Conservation (phyloP, 2,888 invertebrate species). For the Drosophila cyrtoloma region DNA sequence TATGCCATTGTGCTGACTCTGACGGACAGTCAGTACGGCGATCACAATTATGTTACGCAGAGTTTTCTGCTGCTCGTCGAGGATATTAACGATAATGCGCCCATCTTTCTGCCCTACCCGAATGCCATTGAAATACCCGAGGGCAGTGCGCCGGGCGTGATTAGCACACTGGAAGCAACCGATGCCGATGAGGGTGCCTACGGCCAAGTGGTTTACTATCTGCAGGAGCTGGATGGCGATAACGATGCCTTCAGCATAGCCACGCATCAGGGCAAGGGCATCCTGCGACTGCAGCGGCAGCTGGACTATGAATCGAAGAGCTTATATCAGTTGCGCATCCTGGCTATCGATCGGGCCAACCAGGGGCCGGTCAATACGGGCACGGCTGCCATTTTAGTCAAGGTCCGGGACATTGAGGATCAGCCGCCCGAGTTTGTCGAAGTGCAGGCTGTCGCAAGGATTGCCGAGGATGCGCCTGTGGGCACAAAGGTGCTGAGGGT, state of each 20-base stretch:
- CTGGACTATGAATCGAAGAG: conserved; percentile 95
- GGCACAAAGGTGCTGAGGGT: conserved; percentile 95
- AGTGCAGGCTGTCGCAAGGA: conserved; percentile 94
- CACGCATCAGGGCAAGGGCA: conserved; percentile 94
- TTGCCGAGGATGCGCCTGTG: conserved; percentile 93
- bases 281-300: conserved; percentile 90
- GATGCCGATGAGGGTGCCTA: conserved; percentile 96
- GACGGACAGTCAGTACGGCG: conserved; percentile 94
- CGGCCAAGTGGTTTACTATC: conserved; percentile 95
- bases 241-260: conserved; percentile 91
- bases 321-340: conserved; percentile 92
- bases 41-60: conserved; percentile 95
- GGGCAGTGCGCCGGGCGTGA: conserved; percentile 90
- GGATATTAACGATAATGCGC: conserved; percentile 96
- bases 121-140: conserved; percentile 93
- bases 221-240: conserved; percentile 93
- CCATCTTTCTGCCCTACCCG: conserved; percentile 94
- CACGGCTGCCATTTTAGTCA: conserved; percentile 94
- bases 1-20: conserved; percentile 95
- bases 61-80: conserved; percentile 94
- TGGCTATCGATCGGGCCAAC: conserved; percentile 94
- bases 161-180: conserved; percentile 93
- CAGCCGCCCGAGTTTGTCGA: conserved; percentile 96
- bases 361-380: conserved; percentile 94
- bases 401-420: conserved; percentile 95